Conservation (phyloP, 2,797 vertebrate genomes). For the Notolabrus celidotus region DNA sequence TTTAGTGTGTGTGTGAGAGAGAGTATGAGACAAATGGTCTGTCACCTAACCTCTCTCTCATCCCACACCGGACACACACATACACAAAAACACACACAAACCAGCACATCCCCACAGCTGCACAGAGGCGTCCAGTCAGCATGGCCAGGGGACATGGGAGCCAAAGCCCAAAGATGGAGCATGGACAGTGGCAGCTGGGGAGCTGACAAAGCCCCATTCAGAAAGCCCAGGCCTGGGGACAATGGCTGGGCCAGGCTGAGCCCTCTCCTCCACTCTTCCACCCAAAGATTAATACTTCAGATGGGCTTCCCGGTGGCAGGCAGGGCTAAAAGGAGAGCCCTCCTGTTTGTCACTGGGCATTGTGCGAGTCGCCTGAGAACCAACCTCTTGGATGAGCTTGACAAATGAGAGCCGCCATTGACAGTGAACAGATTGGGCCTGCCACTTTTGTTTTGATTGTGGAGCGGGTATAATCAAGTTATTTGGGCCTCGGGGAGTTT, state of each 20-base stretch:
- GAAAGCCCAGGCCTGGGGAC: slow-evolving; percentile 81
- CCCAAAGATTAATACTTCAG: slow-evolving; percentile 89
- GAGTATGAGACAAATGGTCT: slow-evolving; percentile 73
- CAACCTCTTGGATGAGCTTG: slow-evolving; percentile 85
- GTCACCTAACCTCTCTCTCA: slow-evolving; percentile 80
- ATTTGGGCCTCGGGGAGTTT: slow-evolving; percentile 77
- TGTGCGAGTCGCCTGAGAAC: slow-evolving; percentile 86
- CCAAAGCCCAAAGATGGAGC: slow-evolving; percentile 83
- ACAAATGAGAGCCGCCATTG: slow-evolving; percentile 86
- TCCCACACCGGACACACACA: slow-evolving; percentile 46
- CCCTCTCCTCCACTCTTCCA: slow-evolving; percentile 85
- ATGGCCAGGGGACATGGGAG: slow-evolving; percentile 82
- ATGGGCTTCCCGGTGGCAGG: slow-evolving; percentile 86
- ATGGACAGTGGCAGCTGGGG: slow-evolving; percentile 86
- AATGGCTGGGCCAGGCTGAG: slow-evolving; percentile 84
- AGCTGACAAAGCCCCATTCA: slow-evolving; percentile 88
- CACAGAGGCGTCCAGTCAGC: slow-evolving; percentile 84
- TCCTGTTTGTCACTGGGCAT: slow-evolving; percentile 86
- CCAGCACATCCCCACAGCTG: slow-evolving; percentile 82
- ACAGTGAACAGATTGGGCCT: slow-evolving; percentile 84
- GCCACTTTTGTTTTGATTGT: slow-evolving; percentile 86
- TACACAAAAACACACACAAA: slow-evolving; percentile 55
- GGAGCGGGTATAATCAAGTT: slow-evolving; percentile 84
- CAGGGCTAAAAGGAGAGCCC: slow-evolving; percentile 86
- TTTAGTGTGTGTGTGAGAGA: slow-evolving; percentile 54